Evolutionary conservation across 2,888 invertebrate species (phyloP).

Genomic region (Amblyteles armatorius): DNA sequence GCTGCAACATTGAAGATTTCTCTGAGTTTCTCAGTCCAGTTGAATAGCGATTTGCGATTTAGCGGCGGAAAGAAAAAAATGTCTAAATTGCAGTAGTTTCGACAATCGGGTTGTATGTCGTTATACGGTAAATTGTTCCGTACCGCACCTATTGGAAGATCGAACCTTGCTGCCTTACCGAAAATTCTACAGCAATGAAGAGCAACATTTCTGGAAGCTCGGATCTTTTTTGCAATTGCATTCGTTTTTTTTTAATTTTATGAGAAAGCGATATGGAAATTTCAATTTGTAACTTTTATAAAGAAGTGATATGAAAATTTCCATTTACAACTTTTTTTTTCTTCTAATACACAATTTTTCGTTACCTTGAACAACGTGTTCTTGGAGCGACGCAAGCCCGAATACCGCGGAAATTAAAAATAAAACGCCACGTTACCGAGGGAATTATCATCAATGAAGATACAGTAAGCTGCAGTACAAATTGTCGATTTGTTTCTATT

Average conservation of each 20-base stretch:
- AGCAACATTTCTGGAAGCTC: background rate
- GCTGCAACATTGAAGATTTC: background rate
- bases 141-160: constrained; percentile 27
- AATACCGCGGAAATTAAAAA: too few species aligned
- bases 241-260: background rate
- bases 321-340: too few species aligned
- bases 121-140: background rate
- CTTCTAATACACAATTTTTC: too few species aligned
- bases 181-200: constrained; percentile 22
- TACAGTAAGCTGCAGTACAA: background rate
- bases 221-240: background rate
- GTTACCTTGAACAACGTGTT: too few species aligned
- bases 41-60: background rate
- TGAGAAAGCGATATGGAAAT: too few species aligned
- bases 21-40: background rate
- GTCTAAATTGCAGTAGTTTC: background rate
- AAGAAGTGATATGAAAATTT: too few species aligned
- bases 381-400: too few species aligned
- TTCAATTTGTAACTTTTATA: background rate
- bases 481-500: background rate
- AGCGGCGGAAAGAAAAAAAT: background rate
- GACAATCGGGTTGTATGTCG: background rate
- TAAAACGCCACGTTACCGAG: background rate
- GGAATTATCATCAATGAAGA: constrained; percentile 24
- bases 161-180: constrained; percentile 4